A percentile compares a stretch with the other conserved stretches of the same genome.
Evolutionary conservation across 2,888 invertebrate genomes (phyloP).

Genomic region (Trypoxylon attenuatum): DNA sequence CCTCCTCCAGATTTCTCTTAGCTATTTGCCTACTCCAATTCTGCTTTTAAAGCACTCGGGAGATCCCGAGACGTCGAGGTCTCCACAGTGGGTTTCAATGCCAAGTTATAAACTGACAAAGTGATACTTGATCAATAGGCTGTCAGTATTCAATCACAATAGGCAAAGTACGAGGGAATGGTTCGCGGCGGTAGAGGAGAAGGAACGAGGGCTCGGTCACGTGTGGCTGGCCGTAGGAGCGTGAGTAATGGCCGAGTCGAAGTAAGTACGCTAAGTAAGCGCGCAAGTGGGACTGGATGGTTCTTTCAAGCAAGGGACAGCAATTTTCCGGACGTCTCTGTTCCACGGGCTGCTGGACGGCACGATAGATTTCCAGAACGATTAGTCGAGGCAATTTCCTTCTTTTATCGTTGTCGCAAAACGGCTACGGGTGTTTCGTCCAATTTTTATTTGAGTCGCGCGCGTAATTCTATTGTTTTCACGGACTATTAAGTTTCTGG

Average conservation of each 20-base stretch:
- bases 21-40: too few relatives aligned
- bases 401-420: constrained; percentile 13
- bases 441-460: constrained; percentile 70
- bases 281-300: not conserved
- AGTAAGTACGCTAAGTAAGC: constrained; percentile 4
- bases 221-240: constrained; percentile 35
- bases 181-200: too few relatives aligned
- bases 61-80: too few relatives aligned
- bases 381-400: constrained; percentile 56
- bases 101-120: constrained; percentile 1
- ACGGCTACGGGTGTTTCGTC: constrained; percentile 14
- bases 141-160: constrained; percentile 19
- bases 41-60: not conserved
- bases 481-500: constrained; percentile 74
- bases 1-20: too few relatives aligned
- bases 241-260: constrained; percentile 30
- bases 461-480: constrained; percentile 74
- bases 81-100: too few relatives aligned
- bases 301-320: constrained; percentile 12
- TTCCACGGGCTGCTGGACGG: constrained; percentile 16
- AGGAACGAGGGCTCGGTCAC: constrained; percentile 18
- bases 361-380: constrained; percentile 53
- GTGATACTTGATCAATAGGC: constrained; percentile 12
- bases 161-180: constrained; percentile 18
- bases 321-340: constrained; percentile 53